Evolutionary conservation across 2,888 invertebrate genomes (phyloP), one percentile per base, ranked within the genome.

Genomic region (Notodonta dromedarius): DNA sequence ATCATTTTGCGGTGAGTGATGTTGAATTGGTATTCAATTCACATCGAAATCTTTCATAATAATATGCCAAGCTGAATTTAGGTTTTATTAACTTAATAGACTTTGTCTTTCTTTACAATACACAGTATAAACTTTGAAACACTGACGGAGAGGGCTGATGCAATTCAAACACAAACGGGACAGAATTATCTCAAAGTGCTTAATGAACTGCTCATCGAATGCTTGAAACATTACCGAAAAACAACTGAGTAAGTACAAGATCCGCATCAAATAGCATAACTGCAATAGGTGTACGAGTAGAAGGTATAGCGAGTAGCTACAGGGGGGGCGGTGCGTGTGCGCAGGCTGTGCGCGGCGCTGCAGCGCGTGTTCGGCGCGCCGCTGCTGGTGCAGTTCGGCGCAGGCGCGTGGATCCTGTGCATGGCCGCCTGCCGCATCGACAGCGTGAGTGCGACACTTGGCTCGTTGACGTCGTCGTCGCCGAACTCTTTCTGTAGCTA

Each of bases 391-490:
- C 88, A 88, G 71, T 88, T 89, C 61, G 84, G 74, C 1, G 83
- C 86, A 44, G 85, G 89, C 4, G 87, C 87, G 16, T 88, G 89
- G 87, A 89, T 88, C 58, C 77, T 89, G 6, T 89, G 89, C 70
- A 86, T 89, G 87, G 87, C 89, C 0, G 86, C 85, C 5, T 89
- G 88, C 67, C 83, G 84, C 61, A 67, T 88, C 6, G 82, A 86
- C 11, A 83, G 80, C 63, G 89, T 89, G 59, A 80, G 86, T 80
- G 32, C 4, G 6, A 7, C 2, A 5, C 35, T 35, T 35, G 6
- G 35, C 35, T 35, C 35, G 35, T 35, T 35, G 35, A 35, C 2
- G 35, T 35, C 35, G 2, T 35, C 7, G 4, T 6, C 35, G 35
- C 35, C 5, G 35, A 35, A 35, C 35, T 35, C 35, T 35, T 7